A percentile compares a stretch with the other conserved stretches of the same genome.
phyloP scores from a whole-genome alignment of 2,113 vertebrate species.

The Dicerorhinus sumatrensis region DNA sequence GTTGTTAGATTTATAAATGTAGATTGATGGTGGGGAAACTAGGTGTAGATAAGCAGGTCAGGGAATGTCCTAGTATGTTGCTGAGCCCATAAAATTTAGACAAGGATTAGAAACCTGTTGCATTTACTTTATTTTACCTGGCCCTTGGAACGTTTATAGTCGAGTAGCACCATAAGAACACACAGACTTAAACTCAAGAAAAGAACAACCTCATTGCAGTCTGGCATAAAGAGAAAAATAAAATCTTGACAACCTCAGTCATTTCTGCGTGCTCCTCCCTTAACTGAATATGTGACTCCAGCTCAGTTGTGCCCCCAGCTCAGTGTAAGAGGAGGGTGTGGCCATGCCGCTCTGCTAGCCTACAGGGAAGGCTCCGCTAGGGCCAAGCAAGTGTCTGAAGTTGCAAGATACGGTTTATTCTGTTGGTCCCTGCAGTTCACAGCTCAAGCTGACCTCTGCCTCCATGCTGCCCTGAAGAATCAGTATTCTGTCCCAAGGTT shows the following conservation, averaged over 20 bases:
- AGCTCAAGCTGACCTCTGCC: background rate
- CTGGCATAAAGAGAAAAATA: background rate
- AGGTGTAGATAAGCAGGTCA: too few species aligned
- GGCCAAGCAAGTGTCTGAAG: too few species aligned
- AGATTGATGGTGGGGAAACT: accelerated
- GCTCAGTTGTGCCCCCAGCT: background rate
- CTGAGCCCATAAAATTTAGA: background rate
- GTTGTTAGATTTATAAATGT: background rate
- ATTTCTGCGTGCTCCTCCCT: accelerated
- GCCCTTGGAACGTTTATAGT: background rate
- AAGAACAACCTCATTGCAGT: background rate
- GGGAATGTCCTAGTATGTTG: background rate
- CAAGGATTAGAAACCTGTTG: background rate
- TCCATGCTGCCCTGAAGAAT: background rate
- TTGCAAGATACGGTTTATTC: background rate
- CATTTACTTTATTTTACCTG: background rate
- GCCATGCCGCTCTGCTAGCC: accelerated
- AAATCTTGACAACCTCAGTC: background rate
- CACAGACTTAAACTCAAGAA: background rate
- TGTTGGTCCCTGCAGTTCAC: background rate
- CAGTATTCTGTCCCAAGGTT: background rate
- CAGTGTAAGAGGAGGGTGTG: background rate
- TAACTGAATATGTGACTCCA: background rate
- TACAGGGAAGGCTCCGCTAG: too few species aligned
- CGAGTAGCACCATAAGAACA: background rate